phyloP scores from a whole-genome alignment of 2,113 vertebrate genomes.

The Ctenodactylus gundi region DNA sequence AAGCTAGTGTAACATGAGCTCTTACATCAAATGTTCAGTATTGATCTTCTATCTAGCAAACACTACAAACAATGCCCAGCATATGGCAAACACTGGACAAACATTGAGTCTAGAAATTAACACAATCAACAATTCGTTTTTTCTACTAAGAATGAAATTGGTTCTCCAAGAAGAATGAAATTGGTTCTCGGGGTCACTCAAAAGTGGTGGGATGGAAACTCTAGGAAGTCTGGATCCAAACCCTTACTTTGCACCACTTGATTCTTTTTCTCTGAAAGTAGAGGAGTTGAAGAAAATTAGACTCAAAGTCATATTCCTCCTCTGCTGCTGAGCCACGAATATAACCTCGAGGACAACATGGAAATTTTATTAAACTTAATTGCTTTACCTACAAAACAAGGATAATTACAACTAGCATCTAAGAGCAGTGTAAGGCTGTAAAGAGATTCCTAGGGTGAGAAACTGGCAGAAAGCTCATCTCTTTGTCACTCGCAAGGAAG shows the following conservation, averaged over 20 bases:
- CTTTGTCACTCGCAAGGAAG: neutral
- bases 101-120: neutral
- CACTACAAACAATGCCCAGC: neutral
- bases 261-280: neutral
- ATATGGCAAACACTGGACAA: neutral
- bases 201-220: neutral
- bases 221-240: neutral
- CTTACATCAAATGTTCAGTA: neutral
- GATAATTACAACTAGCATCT: neutral
- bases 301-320: neutral
- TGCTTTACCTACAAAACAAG: neutral
- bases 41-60: neutral
- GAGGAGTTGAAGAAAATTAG: neutral
- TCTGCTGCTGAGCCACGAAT: neutral
- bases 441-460: neutral
- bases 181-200: no score
- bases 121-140: neutral
- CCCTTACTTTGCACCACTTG: neutral
- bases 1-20: neutral
- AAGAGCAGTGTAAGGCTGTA: neutral
- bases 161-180: neutral
- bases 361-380: neutral
- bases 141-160: neutral
- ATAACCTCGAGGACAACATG: neutral
- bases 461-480: neutral